phyloP scores from a whole-genome alignment of 2,888 invertebrate genomes.

The Steinernema hermaphroditum region DNA sequence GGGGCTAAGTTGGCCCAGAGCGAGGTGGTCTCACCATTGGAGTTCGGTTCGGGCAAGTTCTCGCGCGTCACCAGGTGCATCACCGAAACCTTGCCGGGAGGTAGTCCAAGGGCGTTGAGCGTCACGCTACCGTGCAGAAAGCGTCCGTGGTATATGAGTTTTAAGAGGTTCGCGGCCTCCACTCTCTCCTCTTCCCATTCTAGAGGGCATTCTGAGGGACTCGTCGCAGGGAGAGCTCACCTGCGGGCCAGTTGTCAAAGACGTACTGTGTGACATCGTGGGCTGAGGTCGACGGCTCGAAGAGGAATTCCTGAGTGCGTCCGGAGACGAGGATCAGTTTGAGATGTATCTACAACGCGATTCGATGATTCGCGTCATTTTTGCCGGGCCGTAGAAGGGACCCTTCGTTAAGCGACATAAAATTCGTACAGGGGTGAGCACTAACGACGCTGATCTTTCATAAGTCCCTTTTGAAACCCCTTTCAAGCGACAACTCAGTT shows the following conservation, averaged over 20 bases:
- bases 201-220: constrained; percentile 68
- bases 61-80: constrained; percentile 99
- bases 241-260: constrained; percentile 98
- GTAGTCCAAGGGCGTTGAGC: constrained; percentile 82
- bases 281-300: constrained; percentile 93
- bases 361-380: no score
- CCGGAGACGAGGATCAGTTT: constrained; percentile 97
- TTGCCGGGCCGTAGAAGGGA: no score
- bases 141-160: constrained; percentile 98
- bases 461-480: no score
- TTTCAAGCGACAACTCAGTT: no score
- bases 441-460: no score
- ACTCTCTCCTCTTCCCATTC: constrained; percentile 96
- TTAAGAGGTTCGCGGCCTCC: constrained; percentile 84
- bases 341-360: constrained; percentile 86
- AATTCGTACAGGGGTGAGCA: no score
- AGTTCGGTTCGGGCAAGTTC: constrained; percentile 95
- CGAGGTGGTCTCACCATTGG: constrained; percentile 50
- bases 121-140: constrained; percentile 96
- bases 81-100: constrained; percentile 95
- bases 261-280: constrained; percentile 98
- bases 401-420: no score
- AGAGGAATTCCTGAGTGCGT: constrained; percentile 98
- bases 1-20: not conserved
- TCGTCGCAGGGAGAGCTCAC: constrained; percentile 72